Evolutionary conservation across 2,113 vertebrate genomes (phyloP), one percentile per base, ranked within the genome.

Genomic region (Barbus barbus): DNA sequence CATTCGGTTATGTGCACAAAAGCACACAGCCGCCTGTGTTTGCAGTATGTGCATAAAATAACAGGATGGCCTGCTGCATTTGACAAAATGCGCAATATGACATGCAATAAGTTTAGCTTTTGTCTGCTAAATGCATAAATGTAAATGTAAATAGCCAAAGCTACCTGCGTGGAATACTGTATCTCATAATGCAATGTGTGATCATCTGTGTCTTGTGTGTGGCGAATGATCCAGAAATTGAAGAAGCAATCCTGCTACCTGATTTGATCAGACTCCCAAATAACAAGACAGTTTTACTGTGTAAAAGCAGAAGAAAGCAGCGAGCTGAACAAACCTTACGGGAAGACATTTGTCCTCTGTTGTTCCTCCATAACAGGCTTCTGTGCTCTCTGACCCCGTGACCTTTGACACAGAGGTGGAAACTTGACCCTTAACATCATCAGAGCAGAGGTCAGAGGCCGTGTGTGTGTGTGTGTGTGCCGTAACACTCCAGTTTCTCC

Each of bases 331-430:
- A 38, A 6, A 6, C 36, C 36, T 38, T 5, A 38, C 5, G 36
- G 36, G 36, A 38, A 38, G 36, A 79, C 1, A 3, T 36, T n/a
- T 7, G n/a, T 78, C 56, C 33, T 11, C n/a, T 20, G 77, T 44
- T 20, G 14, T 61, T 61, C 22, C 72, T 72, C 26, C n/a, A 81
- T 31, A 77, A 72, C 38, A 72, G 65, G n/a, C 78, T 14, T 0
- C 4, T 60, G 20, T 78, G 78, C 77, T 77, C 48, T 51, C 72
- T 78, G 41, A 84, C 74, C 65, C 56, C 0, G 18, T 41, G 51
- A 53, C 78, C 72, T 82, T 46, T 67, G 83, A 87, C 65, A 76
- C 44, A 53, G 28, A 79, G 83, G 79, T 85, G 83, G 48, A 82
- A 85, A 87, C 79, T 46, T 60, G 76, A 76, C 48, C 63, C 31